These are phyloP conservation scores for Stenopsyche tienmushanensis DNA, from an alignment of 1,140 invertebrate genomes.

Conservation along the genomic window DNA sequence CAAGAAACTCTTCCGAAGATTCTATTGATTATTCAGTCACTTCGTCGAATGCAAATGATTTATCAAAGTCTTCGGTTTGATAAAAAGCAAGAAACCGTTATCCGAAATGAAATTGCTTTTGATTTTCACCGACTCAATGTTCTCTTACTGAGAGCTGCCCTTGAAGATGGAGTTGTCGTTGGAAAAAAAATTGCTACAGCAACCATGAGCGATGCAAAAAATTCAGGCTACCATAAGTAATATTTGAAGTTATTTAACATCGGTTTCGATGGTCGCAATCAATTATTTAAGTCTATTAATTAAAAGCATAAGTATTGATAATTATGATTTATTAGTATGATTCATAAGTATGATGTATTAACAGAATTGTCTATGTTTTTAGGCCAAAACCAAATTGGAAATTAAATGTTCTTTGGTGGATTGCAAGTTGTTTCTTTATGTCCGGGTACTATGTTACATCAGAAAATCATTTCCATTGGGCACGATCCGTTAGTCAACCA, in stretches of 20 bases:
- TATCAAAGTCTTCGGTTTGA: constrained; percentile 33
- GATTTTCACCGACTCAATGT: constrained; percentile 92
- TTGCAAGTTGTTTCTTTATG: constrained; percentile 90
- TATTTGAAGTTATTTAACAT: constrained; percentile 27
- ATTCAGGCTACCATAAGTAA: constrained; percentile 83
- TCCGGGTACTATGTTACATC: constrained; percentile 77
- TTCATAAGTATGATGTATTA: not conserved
- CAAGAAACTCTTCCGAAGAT: not conserved
- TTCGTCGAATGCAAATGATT: constrained; percentile 34
- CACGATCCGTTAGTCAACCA: constrained; percentile 66
- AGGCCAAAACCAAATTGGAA: constrained; percentile 58
- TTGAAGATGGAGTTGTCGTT: constrained; percentile 67
- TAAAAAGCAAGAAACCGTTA: constrained; percentile 43
- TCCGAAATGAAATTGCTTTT: constrained; percentile 79
- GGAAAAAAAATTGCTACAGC: constrained; percentile 92
- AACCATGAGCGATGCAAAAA: constrained; percentile 83
- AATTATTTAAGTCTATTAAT: too few species aligned
- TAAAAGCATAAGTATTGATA: too few species aligned
- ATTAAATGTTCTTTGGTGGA: constrained; percentile 86
- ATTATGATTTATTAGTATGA: constrained; percentile 1
- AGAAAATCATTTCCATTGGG: constrained; percentile 83
- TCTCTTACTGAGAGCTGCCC: constrained; percentile 76
- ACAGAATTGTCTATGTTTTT: constrained; percentile 30
- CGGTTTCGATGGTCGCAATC: not conserved
- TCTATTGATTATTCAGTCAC: not conserved